Evolutionary conservation across 2,113 vertebrate species (phyloP).

Genomic region (Sus scrofa): DNA sequence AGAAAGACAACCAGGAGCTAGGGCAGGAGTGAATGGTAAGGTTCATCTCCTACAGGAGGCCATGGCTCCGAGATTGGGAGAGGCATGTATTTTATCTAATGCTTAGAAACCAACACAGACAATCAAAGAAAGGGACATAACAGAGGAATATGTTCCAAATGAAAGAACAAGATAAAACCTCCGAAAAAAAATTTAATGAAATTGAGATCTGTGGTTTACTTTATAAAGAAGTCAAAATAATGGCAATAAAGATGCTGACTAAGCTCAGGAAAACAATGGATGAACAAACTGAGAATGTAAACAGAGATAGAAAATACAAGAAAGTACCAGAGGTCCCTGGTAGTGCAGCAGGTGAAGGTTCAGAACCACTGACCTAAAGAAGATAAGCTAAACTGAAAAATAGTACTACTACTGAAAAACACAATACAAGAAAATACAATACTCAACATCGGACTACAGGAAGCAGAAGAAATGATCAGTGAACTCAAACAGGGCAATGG

Average conservation of each 20-base stretch:
- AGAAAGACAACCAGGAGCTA: neutral
- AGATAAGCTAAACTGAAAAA: neutral
- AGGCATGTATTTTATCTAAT: neutral
- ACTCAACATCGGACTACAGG: neutral
- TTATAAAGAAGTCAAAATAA: neutral
- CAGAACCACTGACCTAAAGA: neutral
- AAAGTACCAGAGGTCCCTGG: neutral
- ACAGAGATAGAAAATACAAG: neutral
- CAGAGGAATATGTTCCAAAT: neutral
- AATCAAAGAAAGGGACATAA: neutral
- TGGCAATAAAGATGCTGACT: neutral
- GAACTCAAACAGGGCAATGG: neutral
- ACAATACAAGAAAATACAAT: no score
- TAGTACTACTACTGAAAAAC: no score
- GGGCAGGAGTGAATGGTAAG: neutral
- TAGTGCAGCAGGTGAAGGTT: no score
- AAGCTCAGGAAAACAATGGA: neutral
- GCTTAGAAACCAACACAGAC: neutral
- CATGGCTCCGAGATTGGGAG: neutral
- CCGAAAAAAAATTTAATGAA: neutral
- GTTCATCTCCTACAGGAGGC: neutral
- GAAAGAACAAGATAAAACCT: neutral
- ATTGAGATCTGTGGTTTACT: neutral
- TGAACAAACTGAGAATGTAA: neutral
- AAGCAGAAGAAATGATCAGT: neutral